phyloP scores from a whole-genome alignment of 2,113 vertebrate species.

The Halcyon malimbica region DNA sequence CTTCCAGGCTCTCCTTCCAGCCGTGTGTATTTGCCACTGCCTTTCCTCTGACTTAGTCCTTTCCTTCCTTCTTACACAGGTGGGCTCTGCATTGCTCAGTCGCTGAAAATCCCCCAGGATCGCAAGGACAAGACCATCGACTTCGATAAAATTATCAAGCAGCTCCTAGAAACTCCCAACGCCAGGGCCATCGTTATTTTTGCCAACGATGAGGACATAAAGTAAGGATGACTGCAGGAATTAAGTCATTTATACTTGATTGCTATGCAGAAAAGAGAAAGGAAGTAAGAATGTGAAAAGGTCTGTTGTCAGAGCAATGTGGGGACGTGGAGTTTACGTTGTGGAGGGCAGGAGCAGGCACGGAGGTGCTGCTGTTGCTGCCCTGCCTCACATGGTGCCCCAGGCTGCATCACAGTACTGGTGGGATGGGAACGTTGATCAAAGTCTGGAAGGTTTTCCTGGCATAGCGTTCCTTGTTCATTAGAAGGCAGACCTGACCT shows the following conservation, averaged over 20 bases:
- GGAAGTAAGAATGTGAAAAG: not conserved
- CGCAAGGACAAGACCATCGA: slow-evolving; percentile 84
- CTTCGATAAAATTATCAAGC: slow-evolving; percentile 90
- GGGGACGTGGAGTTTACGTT: not conserved
- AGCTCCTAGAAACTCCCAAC: slow-evolving; percentile 88
- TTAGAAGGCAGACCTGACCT: not conserved
- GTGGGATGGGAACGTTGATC: not conserved
- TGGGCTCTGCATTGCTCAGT: slow-evolving; percentile 96
- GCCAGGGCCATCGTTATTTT: slow-evolving; percentile 92
- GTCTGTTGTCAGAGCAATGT: fast-evolving
- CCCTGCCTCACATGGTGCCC: fast-evolving
- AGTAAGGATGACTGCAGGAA: slow-evolving; percentile 70
- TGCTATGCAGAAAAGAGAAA: not conserved
- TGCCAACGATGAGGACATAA: slow-evolving; percentile 93
- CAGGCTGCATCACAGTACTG: fast-evolving
- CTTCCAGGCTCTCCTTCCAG: not conserved
- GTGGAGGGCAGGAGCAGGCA: not conserved
- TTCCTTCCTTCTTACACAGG: slow-evolving; percentile 73
- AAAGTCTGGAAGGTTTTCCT: not conserved
- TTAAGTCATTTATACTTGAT: not conserved
- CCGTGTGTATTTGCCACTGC: fast-evolving
- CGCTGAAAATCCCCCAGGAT: slow-evolving; percentile 92
- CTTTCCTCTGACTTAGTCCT: not conserved
- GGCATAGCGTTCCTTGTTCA: fast-evolving
- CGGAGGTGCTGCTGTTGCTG: not conserved